Conservation (phyloP, 2,113 vertebrate species). For the Falco punctatus region DNA sequence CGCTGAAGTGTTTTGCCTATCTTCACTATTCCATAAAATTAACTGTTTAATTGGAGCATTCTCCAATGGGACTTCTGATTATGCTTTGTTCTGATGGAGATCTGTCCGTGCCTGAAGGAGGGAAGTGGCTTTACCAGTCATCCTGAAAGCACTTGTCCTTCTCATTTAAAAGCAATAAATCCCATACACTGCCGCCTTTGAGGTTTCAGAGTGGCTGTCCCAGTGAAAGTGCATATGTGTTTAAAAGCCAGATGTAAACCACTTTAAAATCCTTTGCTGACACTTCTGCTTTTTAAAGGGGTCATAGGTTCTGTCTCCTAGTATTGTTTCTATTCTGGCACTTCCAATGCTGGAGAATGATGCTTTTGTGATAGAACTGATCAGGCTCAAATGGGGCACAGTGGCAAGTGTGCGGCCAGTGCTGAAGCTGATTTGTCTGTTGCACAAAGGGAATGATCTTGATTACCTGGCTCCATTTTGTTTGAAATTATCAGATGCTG, state of each 20-base stretch:
- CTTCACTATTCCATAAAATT: background rate
- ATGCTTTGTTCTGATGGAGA: slow-evolving; percentile 18
- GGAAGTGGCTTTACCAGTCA: slow-evolving; percentile 35
- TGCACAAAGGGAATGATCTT: background rate
- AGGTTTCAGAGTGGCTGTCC: background rate
- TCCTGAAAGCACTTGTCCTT: background rate
- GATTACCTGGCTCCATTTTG: background rate
- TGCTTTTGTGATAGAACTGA: background rate
- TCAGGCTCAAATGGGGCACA: background rate
- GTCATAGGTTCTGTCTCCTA: background rate
- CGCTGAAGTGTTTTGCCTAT: background rate
- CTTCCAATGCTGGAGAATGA: background rate
- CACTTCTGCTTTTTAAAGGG: background rate
- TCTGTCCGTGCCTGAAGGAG: background rate
- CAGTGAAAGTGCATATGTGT: background rate
- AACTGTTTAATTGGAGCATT: slow-evolving; percentile 16
- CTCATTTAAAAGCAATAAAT: background rate
- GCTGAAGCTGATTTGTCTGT: background rate
- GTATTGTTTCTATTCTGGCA: background rate
- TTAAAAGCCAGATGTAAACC: background rate
- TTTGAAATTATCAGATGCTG: background rate
- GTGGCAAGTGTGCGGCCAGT: background rate
- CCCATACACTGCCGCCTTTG: background rate
- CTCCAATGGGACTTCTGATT: background rate
- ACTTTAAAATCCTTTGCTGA: background rate